Evolutionary conservation across 2,888 invertebrate genomes (phyloP).

Genomic region (Aphodius granarius): DNA sequence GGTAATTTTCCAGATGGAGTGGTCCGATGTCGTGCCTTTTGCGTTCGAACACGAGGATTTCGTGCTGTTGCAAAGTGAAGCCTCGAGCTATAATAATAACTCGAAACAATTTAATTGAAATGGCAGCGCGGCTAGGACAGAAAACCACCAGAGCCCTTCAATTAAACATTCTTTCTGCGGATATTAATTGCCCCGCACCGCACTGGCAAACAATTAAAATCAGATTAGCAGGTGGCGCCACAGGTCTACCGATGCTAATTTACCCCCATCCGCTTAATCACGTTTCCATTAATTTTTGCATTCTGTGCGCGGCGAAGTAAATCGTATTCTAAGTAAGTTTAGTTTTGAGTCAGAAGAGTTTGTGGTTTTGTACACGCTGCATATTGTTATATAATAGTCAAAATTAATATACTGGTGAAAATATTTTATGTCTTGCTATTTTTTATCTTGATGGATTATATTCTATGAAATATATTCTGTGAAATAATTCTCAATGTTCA

Average conservation of each 20-base stretch:
- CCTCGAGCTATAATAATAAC: not conserved
- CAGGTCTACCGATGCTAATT: not conserved
- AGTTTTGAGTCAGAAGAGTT: too few relatives aligned
- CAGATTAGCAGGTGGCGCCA: not conserved
- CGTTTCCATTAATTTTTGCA: not conserved
- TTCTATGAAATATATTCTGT: too few relatives aligned
- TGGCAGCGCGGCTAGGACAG: not conserved
- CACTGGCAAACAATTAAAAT: not conserved
- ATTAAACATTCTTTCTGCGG: not conserved
- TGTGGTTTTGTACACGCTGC: too few relatives aligned
- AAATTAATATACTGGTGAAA: too few relatives aligned
- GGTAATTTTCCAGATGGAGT: not conserved
- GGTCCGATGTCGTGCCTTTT: not conserved
- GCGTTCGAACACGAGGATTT: not conserved
- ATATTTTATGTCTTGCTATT: too few relatives aligned
- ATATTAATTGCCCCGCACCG: not conserved
- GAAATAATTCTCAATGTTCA: not conserved
- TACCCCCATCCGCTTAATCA: not conserved
- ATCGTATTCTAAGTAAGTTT: too few relatives aligned
- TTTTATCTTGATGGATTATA: too few relatives aligned
- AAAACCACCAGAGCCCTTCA: not conserved
- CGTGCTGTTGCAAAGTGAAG: not conserved
- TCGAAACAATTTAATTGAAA: not conserved
- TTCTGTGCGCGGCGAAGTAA: too few relatives aligned
- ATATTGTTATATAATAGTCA: too few relatives aligned